These are phyloP conservation scores for Drosophila neotestacea DNA, from an alignment of 2,888 invertebrate genomes.

Conservation along the genomic window DNA sequence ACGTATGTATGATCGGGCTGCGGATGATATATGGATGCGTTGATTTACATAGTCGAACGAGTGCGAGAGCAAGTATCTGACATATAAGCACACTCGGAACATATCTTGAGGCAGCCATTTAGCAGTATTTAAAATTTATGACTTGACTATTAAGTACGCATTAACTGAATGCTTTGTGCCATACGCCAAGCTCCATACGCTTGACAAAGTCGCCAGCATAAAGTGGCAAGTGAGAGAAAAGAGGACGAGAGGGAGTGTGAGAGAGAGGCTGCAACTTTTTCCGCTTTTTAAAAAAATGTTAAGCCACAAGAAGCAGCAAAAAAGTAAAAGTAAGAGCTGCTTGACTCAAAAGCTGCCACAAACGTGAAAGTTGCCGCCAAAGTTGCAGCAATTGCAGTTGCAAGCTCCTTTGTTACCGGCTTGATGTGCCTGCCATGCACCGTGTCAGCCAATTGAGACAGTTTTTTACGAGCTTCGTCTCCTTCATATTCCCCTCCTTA, in stretches of 20 bases:
- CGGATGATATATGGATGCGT: slow-evolving; percentile 63
- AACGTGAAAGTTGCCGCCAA: slow-evolving; percentile 59
- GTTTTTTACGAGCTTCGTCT: slow-evolving; percentile 26
- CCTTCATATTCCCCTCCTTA: neutral
- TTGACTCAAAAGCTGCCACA: slow-evolving; percentile 51
- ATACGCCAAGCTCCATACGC: slow-evolving; percentile 57
- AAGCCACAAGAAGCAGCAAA: slow-evolving; percentile 21
- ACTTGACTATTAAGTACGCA: slow-evolving; percentile 81
- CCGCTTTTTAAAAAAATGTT: slow-evolving; percentile 57
- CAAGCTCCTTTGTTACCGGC: slow-evolving; percentile 57
- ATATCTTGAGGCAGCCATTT: slow-evolving; percentile 77
- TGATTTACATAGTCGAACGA: slow-evolving; percentile 58
- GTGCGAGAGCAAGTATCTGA: slow-evolving; percentile 36
- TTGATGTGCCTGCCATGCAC: slow-evolving; percentile 9
- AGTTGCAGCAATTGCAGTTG: slow-evolving; percentile 48
- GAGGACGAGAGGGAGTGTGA: neutral
- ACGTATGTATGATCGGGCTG: slow-evolving; percentile 57
- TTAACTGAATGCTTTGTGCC: slow-evolving; percentile 76
- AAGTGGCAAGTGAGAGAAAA: slow-evolving; percentile 6
- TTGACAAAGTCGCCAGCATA: slow-evolving; percentile 37
- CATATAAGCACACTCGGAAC: slow-evolving; percentile 66
- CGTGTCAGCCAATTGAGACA: slow-evolving; percentile 56
- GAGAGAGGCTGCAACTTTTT: slow-evolving; percentile 50
- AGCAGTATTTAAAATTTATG: slow-evolving; percentile 81
- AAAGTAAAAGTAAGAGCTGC: slow-evolving; percentile 32